Evolutionary conservation across 2,113 vertebrate genomes (phyloP), one percentile per base, ranked within the genome.

Genomic region (Pygoscelis antarcticus): DNA sequence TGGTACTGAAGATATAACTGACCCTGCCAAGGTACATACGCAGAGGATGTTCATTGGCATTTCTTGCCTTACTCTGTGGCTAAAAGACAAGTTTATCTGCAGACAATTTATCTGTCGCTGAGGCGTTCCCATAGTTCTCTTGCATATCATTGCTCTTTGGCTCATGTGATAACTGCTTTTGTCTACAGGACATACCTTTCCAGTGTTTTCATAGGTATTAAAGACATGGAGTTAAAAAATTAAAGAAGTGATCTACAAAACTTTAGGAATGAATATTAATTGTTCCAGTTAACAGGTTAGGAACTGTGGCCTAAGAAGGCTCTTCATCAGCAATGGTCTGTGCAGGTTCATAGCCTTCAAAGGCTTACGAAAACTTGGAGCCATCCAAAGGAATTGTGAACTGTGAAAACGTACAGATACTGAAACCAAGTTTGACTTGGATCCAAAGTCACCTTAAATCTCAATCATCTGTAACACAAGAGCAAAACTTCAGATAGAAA

Each of bases 1-100:
- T 5, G 99, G 99, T 42, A 99, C 98, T 4, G 99, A 99, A 71
- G 99, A 99, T 65, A 99, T 99, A 44, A 98, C 99, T 1, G 99
- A 99, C 90, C 99, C 99, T 29, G 99, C 99, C 64, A 99, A 99
- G 99, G 99, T 99, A 98, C 42, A 0, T 2, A 4, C 1, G 3
- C 60, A 11, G 29, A 4, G 42, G 13, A 1, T 4, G 16, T 16
- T 23, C 0, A 0, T 2, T 1, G 6, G 8, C 22, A 1, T 23
- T 11, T 7, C 64, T 17, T 21, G 32, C 66, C 36, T 26, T 38
- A 1, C 58, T n/a, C 19, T n/a, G 47, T 11, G 46, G 11, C 38
- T 38, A 27, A 23, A 10, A 38, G 30, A 13, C 0, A 6, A 17
- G 44, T 21, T 69, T 19, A 9, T 38, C 3, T 32, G 40, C 23